Evolutionary conservation across 2,888 invertebrate genomes (phyloP), one percentile per base, ranked within the genome.

Genomic region (Diarsia rubi): DNA sequence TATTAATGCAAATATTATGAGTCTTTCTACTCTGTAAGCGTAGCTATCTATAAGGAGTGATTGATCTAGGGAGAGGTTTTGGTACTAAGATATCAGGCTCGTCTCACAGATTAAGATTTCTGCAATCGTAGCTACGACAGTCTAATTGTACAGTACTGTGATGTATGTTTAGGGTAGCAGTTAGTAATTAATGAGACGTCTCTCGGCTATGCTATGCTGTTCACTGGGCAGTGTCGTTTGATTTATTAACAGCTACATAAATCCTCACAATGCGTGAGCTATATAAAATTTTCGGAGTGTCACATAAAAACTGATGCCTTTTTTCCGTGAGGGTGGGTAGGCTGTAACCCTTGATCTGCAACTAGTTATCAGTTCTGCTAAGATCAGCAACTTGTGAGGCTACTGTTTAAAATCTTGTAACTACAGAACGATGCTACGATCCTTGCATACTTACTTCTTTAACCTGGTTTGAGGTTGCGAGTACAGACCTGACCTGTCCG

Each of bases 191-290:
- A 75, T 57, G 66, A 24, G 42, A 75, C 45, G 42, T 66, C 57
- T 5, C 42, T 59, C 67, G 74, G 37, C 42, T 57, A 42, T 6
- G 64, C 31, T 64, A 45, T 42, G 27, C 57, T 75, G 66, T 19
- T 66, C 57, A 66, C 27, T 75, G 47, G 47, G 19, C 54, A 75
- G 57, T 47, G 27, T 16, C 47, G 42, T 66, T 62, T 75, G 66
- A 75, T 74, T 47, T 74, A 74, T 52, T 31, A 45, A 21, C n/a
- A n/a, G n/a, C 21, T 44, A 45, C 16, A 75, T 44, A 75, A 74
- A 59, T 75, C 47, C 14, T 24, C 31, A 16, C 44, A 31, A 24
- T 60, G 47, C 57, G 60, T 3, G 21, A 59, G 57, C 27, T 9
- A 16, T 21, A 59, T 14, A 12, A 60, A 68, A 31, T 16, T 60